phyloP scores from a whole-genome alignment of 2,113 vertebrate species.

The Myotis brandtii region DNA sequence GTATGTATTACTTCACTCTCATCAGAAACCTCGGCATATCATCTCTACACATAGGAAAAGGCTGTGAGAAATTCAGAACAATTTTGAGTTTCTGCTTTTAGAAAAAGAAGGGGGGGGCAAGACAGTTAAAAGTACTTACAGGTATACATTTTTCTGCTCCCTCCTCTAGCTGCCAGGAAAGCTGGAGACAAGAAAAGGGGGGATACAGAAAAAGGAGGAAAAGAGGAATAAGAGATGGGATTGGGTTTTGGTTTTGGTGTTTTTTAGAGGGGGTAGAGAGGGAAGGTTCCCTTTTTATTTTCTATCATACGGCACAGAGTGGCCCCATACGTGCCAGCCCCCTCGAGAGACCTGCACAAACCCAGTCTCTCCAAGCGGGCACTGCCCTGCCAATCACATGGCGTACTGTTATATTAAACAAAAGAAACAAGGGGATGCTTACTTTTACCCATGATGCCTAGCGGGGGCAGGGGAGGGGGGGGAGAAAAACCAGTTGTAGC shows the following conservation, averaged over 20 bases:
- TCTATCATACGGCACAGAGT: constrained; percentile 67
- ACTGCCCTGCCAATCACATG: constrained; percentile 88
- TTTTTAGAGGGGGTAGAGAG: not conserved
- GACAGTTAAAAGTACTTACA: constrained; percentile 79
- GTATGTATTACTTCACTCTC: constrained; percentile 65
- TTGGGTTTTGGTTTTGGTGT: constrained; percentile 27
- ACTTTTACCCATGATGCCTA: constrained; percentile 90
- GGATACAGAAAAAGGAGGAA: constrained; percentile 58
- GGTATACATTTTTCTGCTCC: constrained; percentile 73
- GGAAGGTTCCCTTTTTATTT: not conserved
- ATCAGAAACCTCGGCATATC: constrained; percentile 55
- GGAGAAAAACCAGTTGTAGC: constrained; percentile 88
- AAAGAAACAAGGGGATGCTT: constrained; percentile 88
- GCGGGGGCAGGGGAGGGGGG: constrained; percentile 79
- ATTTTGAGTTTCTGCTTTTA: constrained; percentile 65
- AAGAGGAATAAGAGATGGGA: constrained; percentile 30
- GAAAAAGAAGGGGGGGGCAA: constrained; percentile 19
- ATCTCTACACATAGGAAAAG: constrained; percentile 54
- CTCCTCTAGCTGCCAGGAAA: constrained; percentile 73
- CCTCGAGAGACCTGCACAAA: constrained; percentile 81
- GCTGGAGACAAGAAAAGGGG: constrained; percentile 57
- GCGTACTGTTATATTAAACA: constrained; percentile 90
- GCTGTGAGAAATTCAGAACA: constrained; percentile 17
- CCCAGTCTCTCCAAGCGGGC: constrained; percentile 83
- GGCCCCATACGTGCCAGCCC: constrained; percentile 81